Base-by-base conservation (phyloP, 2,888 invertebrate genomes). In the Merodon equestris region DNA sequence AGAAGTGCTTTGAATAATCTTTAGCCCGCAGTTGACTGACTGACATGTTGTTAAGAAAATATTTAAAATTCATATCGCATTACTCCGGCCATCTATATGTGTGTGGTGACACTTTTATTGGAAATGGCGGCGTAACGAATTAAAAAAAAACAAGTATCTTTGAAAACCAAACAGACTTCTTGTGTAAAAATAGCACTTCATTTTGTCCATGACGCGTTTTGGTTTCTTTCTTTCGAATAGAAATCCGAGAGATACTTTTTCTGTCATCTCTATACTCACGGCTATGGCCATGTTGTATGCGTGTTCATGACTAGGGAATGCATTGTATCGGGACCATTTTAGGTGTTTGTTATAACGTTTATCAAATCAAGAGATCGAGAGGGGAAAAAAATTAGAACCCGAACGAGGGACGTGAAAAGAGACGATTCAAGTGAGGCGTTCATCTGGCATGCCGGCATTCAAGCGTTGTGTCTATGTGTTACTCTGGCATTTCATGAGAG, bases 31-130 rank as follows among this genome's bases (percentile, higher is more conserved):
- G 27, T 57, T 70, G 58, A 57, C 15, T 67, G 73, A 58, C 66
- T 54, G 61, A 73, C 47, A 64, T 67, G 48, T 38, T 67, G 67
- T 67, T 67, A 34, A 54, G 63, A 68, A 63, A 76, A 64, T 63
- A 70, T 60, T 79, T 79, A 74, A 79, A 79, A 79, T 79, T 74
- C 79, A 74, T 79, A 74, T 74, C 74, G 68, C 74, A 74, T 74
- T 79, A 58, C 74, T 45, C 54, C 36, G 40, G 48, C 73, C 67
- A 73, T 73, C 68, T 68, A 66, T 61, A 51, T 74, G 58, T 68
- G n/a, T n/a, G 79, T 79, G 79, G 79, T 79, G 79, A 79, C 79
- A 79, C 56, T 79, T 79, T 79, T 70, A 79, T 79, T 60, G 79
- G 54, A 79, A 79, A 79, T 79, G 74, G 79, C 79, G 68, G 54